A percentile compares a stretch with the other conserved stretches of the same genome.
Evolutionary conservation across 2,797 vertebrate genomes (phyloP).

Genomic region (Etheostoma nigrum): DNA sequence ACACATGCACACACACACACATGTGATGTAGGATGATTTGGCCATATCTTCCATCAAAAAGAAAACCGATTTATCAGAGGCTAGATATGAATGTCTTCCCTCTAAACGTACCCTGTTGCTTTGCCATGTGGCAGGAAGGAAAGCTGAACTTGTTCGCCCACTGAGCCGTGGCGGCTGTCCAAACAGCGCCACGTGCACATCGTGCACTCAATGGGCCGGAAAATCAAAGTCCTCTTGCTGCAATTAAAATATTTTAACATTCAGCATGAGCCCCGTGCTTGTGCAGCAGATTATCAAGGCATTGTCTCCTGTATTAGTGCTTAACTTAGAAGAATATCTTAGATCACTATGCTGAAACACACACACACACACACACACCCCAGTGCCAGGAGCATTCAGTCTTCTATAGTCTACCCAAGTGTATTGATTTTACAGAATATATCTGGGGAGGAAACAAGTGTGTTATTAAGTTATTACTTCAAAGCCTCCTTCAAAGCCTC

Average conservation of each 20-base stretch:
- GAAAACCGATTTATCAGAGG: not conserved
- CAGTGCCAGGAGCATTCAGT: not conserved
- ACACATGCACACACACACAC: not conserved
- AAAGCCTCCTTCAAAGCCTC: not conserved
- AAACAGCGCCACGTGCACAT: constrained; percentile 42
- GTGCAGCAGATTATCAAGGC: constrained; percentile 10
- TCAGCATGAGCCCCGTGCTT: constrained; percentile 3
- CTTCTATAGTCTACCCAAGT: not conserved
- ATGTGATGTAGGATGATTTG: not conserved
- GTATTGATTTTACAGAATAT: constrained; percentile 6
- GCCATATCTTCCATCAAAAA: not conserved
- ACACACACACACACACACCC: no score
- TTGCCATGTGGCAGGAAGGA: constrained; percentile 22
- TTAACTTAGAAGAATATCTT: constrained; percentile 7
- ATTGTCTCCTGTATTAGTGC: constrained; percentile 18
- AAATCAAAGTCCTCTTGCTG: constrained; percentile 54
- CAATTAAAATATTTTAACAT: constrained; percentile 46
- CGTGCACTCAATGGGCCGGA: constrained; percentile 42
- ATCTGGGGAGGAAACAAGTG: constrained; percentile 2
- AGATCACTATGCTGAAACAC: not conserved
- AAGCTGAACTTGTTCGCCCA: not conserved
- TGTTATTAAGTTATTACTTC: constrained; percentile 1
- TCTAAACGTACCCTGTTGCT: constrained; percentile 42
- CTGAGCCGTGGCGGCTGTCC: constrained; percentile 39
- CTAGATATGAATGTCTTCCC: constrained; percentile 7